These are phyloP conservation scores for Champsocephalus esox DNA, from an alignment of 2,797 vertebrate species.

Conservation along the genomic window DNA sequence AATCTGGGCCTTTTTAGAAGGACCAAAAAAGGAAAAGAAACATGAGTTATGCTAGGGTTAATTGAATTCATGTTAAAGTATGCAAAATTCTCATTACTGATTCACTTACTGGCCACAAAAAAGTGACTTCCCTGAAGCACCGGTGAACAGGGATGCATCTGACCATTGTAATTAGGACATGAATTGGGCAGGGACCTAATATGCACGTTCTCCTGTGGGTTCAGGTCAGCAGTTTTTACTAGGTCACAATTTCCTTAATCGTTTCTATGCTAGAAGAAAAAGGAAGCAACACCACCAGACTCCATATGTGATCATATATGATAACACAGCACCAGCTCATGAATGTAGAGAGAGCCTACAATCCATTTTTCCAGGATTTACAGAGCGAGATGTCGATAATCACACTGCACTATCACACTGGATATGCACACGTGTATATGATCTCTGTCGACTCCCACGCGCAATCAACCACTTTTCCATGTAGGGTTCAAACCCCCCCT, in stretches of 20 bases:
- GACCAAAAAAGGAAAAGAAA: background rate
- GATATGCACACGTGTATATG: slow-evolving; percentile 17
- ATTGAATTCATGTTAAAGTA: slow-evolving; percentile 3
- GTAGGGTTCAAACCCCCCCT: slow-evolving; percentile 63
- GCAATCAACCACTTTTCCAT: slow-evolving; percentile 57
- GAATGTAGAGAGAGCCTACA: background rate
- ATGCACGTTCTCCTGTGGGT: slow-evolving; percentile 46
- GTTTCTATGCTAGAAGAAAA: slow-evolving; percentile 24
- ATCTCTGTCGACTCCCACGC: slow-evolving; percentile 62
- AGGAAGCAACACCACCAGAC: slow-evolving; percentile 8
- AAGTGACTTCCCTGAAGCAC: slow-evolving; percentile 23
- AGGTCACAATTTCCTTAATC: slow-evolving; percentile 63
- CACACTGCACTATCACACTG: slow-evolving; percentile 11
- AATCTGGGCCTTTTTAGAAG: background rate
- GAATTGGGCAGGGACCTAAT: slow-evolving; percentile 60
- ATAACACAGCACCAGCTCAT: background rate
- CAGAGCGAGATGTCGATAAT: slow-evolving; percentile 26
- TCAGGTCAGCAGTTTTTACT: slow-evolving; percentile 78
- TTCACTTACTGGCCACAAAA: slow-evolving; percentile 30
- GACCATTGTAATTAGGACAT: slow-evolving; percentile 72
- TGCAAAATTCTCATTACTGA: slow-evolving; percentile 29
- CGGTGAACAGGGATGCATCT: slow-evolving; percentile 39
- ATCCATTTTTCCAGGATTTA: slow-evolving; percentile 17
- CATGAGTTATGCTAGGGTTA: background rate
- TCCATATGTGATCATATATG: slow-evolving; percentile 8